Evolutionary conservation across 2,888 invertebrate genomes (phyloP), one percentile per base, ranked within the genome.

Genomic region (Tiliacea aurago): DNA sequence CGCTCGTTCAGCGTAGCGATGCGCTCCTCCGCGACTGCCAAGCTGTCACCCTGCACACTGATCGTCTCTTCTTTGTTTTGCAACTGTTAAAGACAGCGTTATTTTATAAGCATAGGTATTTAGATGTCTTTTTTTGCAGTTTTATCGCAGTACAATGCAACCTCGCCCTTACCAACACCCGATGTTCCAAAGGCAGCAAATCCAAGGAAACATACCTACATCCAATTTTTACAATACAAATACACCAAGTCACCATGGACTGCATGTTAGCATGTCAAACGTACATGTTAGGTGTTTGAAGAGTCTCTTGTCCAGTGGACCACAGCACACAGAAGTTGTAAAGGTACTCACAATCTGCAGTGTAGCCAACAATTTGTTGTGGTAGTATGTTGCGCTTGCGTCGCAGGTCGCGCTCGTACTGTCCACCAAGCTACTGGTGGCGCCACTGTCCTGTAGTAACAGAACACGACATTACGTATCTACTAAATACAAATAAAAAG

Each of bases 41-140:
- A 84, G 73, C 95, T 95, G 80, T 93, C 93, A 15, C 90, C 88
- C 85, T 96, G 96, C 55, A 95, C 92, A 4, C 92, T 89, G 18
- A 95, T 91, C 49, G 94, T 95, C 84, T 96, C 94, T 71, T 96
- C 96, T 69, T 93, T 94, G 81, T 95, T 95, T 73, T 93, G 90
- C 43, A 96, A 77, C 96, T 96, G 41, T 41, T 41, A 41, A 41
- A 41, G 41, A 41, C 37, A 37, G 37, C 37, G 41, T 41, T 37
- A 4, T 37, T 37, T 37, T 37, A 37, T 37, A 37, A 37, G 37
- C 37, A 37, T 37, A 41, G 6, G 2, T 53, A 53, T 23, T 53
- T 23, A 13, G 23, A 1, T 23, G 23, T 23, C 53, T 53, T 23
- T 51, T 23, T 23, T 23, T 6, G 15, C 23, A 53, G 13, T 23